Percentiles rank a stretch among this genome's conserved stretches.
Conservation (phyloP, 2,888 invertebrate species). For the Zaprionus obscuricornis region DNA sequence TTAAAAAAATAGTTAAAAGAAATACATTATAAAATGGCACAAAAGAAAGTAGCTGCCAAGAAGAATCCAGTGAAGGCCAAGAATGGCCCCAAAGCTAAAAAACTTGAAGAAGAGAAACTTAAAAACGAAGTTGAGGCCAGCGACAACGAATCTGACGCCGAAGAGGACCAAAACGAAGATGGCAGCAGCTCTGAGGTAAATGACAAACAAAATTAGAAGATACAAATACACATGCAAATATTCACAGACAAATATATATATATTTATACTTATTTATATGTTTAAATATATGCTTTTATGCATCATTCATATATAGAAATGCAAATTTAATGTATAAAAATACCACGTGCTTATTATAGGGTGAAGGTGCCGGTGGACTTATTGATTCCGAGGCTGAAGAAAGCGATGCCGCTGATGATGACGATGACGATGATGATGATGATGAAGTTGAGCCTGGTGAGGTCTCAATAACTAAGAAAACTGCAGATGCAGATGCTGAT, state of each 20-base stretch:
- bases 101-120: conserved; percentile 26
- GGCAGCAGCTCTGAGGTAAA: conserved; percentile 57
- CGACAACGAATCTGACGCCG: conserved; percentile 56
- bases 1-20: background rate
- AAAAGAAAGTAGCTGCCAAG: conserved; percentile 47
- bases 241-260: too few species aligned
- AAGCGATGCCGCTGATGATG: conserved; percentile 29
- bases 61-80: conserved; percentile 37
- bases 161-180: conserved; percentile 38
- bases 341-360: conserved; percentile 20
- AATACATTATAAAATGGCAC: conserved; percentile 56
- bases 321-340: too few species aligned
- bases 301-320: too few species aligned
- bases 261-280: too few species aligned
- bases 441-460: conserved; percentile 49
- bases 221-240: too few species aligned
- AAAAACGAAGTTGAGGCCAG: conserved; percentile 35
- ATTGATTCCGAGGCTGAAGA: conserved; percentile 38
- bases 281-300: background rate
- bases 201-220: background rate
- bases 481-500: background rate
- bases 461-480: conserved; percentile 4
- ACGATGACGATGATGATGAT: conserved; percentile 36
- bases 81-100: conserved; percentile 39
- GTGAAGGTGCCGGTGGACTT: conserved; percentile 15